These are phyloP conservation scores for Falcaria lacertinaria DNA, from an alignment of 2,888 invertebrate species.

Conservation along the genomic window DNA sequence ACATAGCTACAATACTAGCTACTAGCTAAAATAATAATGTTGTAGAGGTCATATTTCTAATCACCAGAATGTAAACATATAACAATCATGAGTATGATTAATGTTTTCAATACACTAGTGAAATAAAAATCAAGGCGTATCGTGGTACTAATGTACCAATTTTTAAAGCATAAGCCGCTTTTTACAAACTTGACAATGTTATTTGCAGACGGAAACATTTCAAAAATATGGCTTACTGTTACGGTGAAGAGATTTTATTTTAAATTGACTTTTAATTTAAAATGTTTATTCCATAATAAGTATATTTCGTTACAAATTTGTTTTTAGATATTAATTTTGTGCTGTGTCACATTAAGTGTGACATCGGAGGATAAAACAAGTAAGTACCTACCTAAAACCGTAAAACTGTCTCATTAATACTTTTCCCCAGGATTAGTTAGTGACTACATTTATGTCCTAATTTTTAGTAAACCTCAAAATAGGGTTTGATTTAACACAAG, in stretches of 20 bases:
- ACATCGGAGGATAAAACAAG: slow-evolving; percentile 31
- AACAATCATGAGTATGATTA: slow-evolving; percentile 12
- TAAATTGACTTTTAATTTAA: slow-evolving; percentile 1
- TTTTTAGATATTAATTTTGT: slow-evolving; percentile 26
- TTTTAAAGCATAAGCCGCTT: slow-evolving; percentile 18
- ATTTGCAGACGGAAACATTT: slow-evolving; percentile 25
- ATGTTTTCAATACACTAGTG: slow-evolving; percentile 24
- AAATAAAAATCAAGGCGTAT: slow-evolving; percentile 55
- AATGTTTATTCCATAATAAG: slow-evolving; percentile 2
- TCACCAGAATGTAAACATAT: slow-evolving; percentile 5
- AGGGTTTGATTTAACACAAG: slow-evolving; percentile 55
- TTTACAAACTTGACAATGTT: slow-evolving; percentile 34
- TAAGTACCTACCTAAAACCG: slow-evolving; percentile 26
- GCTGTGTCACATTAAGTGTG: slow-evolving; percentile 23
- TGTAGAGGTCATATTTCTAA: slow-evolving; percentile 1
- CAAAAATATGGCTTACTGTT: slow-evolving; percentile 32
- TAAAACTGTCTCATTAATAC: background rate
- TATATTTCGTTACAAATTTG: slow-evolving; percentile 1
- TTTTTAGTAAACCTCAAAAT: slow-evolving; percentile 55
- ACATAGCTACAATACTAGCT: too few species aligned
- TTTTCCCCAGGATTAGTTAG: background rate
- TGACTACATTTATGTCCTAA: slow-evolving; percentile 8
- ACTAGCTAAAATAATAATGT: background rate
- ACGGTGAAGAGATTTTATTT: slow-evolving; percentile 29
- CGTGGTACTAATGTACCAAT: slow-evolving; percentile 16